Evolutionary conservation across 23 tunicate species (phyloP).

Genomic region (Styela plicata): DNA sequence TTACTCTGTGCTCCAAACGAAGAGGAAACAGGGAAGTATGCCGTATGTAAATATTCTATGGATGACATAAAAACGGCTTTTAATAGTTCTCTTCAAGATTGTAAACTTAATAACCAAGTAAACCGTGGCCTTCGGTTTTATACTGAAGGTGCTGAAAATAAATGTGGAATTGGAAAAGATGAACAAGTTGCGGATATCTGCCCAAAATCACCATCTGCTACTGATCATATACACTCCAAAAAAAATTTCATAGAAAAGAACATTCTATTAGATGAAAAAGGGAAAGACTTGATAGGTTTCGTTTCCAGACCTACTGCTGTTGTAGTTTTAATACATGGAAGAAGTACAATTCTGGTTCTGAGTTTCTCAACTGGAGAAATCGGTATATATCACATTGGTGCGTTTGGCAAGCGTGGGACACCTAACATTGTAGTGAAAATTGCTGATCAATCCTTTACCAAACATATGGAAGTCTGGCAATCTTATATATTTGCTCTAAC

Average conservation of each 20-base stretch:
- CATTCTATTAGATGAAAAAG: slow-evolving; percentile 1
- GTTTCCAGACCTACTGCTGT: not conserved
- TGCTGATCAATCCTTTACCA: not conserved
- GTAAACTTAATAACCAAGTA: not conserved
- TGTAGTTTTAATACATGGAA: not conserved
- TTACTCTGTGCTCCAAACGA: not conserved
- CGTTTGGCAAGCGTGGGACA: not conserved
- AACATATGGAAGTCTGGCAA: not conserved
- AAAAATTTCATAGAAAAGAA: slow-evolving; percentile 19
- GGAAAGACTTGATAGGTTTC: not conserved
- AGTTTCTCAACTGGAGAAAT: slow-evolving; percentile 14
- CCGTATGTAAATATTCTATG: slow-evolving; percentile 26
- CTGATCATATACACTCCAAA: not conserved
- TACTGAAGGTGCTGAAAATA: not conserved
- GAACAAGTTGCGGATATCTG: not conserved
- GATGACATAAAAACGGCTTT: not conserved
- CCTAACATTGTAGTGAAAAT: not conserved
- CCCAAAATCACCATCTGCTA: not conserved
- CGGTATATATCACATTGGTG: not conserved
- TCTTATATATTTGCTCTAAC: slow-evolving; percentile 7
- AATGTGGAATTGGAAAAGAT: not conserved
- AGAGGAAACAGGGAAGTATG: not conserved
- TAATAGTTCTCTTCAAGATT: not conserved
- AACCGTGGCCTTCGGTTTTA: slow-evolving; percentile 10
- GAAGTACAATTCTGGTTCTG: not conserved